phyloP scores from a whole-genome alignment of 2,113 vertebrate genomes.

The Leuciscus idus region DNA sequence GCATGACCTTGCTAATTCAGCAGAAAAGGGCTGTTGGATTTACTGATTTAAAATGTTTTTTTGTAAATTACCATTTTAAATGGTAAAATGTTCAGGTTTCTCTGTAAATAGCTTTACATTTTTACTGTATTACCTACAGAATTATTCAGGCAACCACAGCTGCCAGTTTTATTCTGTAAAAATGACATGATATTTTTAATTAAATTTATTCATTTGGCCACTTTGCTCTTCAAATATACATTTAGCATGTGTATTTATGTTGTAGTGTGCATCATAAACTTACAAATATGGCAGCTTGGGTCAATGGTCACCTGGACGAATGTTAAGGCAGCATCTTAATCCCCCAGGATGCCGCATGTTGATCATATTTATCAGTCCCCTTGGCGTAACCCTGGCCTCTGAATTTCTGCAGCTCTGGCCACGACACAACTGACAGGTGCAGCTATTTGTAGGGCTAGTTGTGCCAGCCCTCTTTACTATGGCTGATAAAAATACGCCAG shows the following conservation, averaged over 20 bases:
- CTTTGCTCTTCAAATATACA: no score
- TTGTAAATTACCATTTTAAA: no score
- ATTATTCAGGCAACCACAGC: no score
- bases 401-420: constrained; percentile 47
- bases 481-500: constrained; percentile 71
- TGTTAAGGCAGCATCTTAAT: constrained; percentile 37
- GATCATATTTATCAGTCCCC: constrained; percentile 43
- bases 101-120: no score
- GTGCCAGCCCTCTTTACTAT: constrained; percentile 54
- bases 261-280: not conserved
- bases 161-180: no score
- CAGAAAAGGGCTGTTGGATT: no score
- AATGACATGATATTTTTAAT: no score
- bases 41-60: no score
- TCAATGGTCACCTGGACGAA: constrained; percentile 35
- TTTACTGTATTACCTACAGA: no score
- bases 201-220: no score
- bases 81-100: no score
- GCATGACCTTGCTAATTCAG: no score
- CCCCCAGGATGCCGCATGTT: constrained; percentile 39
- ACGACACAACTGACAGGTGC: constrained; percentile 71
- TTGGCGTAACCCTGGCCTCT: constrained; percentile 43
- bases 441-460: constrained; percentile 64
- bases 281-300: not conserved
- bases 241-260: not conserved